Conservation (phyloP, 2,888 invertebrate species). For the Alentia gelatinosa region DNA sequence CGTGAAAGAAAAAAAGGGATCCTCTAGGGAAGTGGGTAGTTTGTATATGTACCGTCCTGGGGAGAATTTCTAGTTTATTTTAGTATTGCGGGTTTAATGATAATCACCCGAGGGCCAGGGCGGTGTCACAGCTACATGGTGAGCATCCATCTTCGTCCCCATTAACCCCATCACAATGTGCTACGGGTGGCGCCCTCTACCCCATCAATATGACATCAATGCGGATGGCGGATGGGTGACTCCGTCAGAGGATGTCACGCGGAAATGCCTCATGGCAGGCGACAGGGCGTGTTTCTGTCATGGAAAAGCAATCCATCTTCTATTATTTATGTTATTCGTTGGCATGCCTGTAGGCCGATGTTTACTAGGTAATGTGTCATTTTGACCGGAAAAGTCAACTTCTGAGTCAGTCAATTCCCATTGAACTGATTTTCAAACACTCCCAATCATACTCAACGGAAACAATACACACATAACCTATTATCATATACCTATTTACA, state of each 20-base stretch:
- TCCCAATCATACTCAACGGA: no score
- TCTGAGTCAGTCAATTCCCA: no score
- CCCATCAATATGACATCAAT: slow-evolving; percentile 32
- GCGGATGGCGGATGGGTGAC: not conserved
- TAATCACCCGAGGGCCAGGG: not conserved
- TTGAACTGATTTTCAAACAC: no score
- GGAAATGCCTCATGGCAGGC: not conserved
- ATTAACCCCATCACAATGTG: not conserved
- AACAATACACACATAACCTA: no score
- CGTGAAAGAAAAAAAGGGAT: no score
- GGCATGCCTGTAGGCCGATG: not conserved
- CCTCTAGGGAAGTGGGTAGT: no score
- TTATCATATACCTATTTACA: no score
- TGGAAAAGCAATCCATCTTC: not conserved
- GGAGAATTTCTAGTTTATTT: not conserved
- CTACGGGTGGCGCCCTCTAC: not conserved
- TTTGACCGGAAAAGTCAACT: no score
- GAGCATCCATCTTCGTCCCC: not conserved
- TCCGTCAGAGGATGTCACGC: not conserved
- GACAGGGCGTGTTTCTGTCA: not conserved
- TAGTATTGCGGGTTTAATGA: not conserved
- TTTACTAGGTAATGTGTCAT: no score
- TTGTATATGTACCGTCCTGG: no score
- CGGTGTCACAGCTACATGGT: not conserved
- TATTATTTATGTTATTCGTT: not conserved